Conservation (phyloP, 2,888 invertebrate genomes). For the Reticulitermes lucifugus region DNA sequence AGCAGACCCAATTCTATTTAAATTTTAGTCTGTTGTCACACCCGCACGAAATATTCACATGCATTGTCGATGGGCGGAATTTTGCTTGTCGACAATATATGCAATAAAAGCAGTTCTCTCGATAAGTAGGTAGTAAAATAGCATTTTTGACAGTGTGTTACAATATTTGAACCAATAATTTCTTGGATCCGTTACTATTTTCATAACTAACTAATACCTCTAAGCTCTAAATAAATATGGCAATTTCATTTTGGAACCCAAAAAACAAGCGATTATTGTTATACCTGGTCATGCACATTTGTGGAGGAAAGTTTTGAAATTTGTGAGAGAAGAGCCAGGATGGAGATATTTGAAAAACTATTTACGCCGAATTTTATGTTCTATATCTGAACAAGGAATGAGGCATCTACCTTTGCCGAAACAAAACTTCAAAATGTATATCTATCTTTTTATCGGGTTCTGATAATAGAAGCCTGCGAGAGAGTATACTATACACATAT, state of each 20-base stretch:
- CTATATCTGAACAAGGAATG: slow-evolving; percentile 7
- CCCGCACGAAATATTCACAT: no score
- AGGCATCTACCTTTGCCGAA: not conserved
- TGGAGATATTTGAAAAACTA: slow-evolving; percentile 18
- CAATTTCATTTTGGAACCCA: not conserved
- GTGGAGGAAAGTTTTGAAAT: not conserved
- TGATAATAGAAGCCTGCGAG: not conserved
- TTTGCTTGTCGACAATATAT: no score
- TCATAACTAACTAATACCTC: no score
- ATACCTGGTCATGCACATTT: not conserved
- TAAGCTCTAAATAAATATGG: no score
- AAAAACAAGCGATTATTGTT: not conserved
- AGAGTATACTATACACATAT: slow-evolving; percentile 13
- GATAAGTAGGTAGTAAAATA: no score
- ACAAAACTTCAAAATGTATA: not conserved
- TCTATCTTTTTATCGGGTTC: slow-evolving; percentile 21
- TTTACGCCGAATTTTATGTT: not conserved
- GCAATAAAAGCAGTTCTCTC: no score
- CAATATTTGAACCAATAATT: no score
- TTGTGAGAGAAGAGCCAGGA: not conserved
- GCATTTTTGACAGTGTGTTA: no score
- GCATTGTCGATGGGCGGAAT: no score
- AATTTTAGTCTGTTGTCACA: no score
- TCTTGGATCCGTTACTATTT: no score
- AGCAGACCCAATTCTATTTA: no score